Evolutionary conservation across 2,113 vertebrate species (phyloP).

Genomic region (Trochalopteron elliotii): DNA sequence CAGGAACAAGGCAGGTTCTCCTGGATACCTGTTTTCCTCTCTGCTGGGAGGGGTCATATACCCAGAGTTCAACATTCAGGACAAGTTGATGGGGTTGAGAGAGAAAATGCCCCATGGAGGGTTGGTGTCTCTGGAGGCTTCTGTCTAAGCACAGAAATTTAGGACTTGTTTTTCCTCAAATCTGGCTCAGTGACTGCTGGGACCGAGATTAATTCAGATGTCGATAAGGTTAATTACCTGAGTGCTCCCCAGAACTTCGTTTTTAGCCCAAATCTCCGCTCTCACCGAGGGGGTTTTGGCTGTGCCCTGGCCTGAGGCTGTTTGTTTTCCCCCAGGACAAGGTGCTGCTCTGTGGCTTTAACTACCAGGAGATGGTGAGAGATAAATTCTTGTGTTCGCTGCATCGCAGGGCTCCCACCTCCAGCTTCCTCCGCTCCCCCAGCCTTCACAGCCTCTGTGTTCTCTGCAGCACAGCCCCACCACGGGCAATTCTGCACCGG

Average conservation of each 20-base stretch:
- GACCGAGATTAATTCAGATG: neutral
- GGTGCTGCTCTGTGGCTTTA: neutral
- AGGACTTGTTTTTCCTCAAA: neutral
- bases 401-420: neutral
- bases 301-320: neutral
- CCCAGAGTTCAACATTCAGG: fast-evolving
- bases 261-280: neutral
- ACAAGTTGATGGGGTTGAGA: no score
- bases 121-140: neutral
- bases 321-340: neutral
- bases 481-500: neutral
- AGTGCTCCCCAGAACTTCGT: neutral
- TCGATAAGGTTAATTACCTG: neutral
- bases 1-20: neutral
- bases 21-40: neutral
- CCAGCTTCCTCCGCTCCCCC: neutral
- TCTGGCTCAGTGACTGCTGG: neutral
- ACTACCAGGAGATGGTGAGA: neutral
- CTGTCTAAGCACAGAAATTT: neutral
- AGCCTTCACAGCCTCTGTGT: neutral
- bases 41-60: neutral
- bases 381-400: neutral
- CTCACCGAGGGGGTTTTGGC: neutral
- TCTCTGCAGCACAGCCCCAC: neutral
- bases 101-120: neutral